Evolutionary conservation across 2,888 invertebrate genomes (phyloP).

Genomic region (Hesperia comma): DNA sequence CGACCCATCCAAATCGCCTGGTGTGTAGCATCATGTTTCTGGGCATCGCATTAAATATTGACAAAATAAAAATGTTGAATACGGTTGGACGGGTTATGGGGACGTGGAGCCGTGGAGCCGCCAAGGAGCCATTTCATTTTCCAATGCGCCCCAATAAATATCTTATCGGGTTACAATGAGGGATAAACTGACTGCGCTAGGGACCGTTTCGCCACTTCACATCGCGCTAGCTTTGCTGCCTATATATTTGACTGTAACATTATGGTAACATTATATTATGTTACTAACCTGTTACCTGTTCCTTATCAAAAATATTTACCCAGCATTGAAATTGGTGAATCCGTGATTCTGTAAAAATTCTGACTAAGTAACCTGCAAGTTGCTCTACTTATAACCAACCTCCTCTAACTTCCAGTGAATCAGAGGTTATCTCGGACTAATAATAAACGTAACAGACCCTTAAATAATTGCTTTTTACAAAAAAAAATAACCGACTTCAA

Average conservation of each 20-base stretch:
- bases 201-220: slow-evolving; percentile 5
- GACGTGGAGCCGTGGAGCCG: slow-evolving; percentile 64
- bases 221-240: not conserved
- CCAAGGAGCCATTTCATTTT: slow-evolving; percentile 77
- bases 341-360: too few relatives aligned
- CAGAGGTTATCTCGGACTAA: too few relatives aligned
- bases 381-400: too few relatives aligned
- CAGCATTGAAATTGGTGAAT: too few relatives aligned
- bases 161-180: slow-evolving; percentile 81
- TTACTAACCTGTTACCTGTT: too few relatives aligned
- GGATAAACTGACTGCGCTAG: slow-evolving; percentile 56
- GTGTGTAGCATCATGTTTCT: slow-evolving; percentile 48
- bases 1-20: not conserved
- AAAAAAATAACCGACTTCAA: too few relatives aligned
- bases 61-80: slow-evolving; percentile 83
- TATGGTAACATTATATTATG: too few relatives aligned
- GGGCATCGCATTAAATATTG: slow-evolving; percentile 80
- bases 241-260: not conserved
- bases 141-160: slow-evolving; percentile 80
- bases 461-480: too few relatives aligned
- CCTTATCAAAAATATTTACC: too few relatives aligned
- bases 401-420: too few relatives aligned
- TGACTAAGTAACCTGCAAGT: too few relatives aligned
- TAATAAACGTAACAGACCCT: too few relatives aligned
- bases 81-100: slow-evolving; percentile 70